These are phyloP conservation scores for Drosophila bunnanda DNA, from an alignment of 2,888 invertebrate species.

Conservation along the genomic window DNA sequence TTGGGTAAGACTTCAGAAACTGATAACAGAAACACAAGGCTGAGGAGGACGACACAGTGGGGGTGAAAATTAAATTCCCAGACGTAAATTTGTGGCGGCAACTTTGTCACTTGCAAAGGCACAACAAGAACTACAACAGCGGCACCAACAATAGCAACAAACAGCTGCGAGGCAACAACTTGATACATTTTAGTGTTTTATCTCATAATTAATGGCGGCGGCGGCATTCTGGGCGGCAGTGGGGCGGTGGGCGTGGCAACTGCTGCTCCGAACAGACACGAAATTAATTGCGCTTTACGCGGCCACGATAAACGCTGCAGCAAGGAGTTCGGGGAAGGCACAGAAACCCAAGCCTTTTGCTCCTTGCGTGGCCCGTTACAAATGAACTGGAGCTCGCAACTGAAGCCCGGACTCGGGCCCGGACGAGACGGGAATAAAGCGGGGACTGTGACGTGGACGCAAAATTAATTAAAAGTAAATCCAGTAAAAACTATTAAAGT, in stretches of 20 bases:
- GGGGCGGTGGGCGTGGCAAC: constrained; percentile 50
- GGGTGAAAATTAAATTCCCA: constrained; percentile 55
- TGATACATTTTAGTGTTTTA: constrained; percentile 80
- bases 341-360: constrained; percentile 16
- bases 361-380: constrained; percentile 59
- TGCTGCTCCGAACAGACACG: constrained; percentile 72
- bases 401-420: constrained; percentile 48
- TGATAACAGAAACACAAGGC: constrained; percentile 29
- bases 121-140: constrained; percentile 23
- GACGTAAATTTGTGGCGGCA: constrained; percentile 75
- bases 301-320: constrained; percentile 73
- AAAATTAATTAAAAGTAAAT: constrained; percentile 79
- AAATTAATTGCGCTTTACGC: constrained; percentile 80
- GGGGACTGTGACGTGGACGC: constrained; percentile 26
- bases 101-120: constrained; percentile 65
- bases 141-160: constrained; percentile 47
- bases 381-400: constrained; percentile 66
- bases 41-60: background rate
- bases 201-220: constrained; percentile 79
- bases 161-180: constrained; percentile 68
- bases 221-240: constrained; percentile 40
- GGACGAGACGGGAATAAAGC: background rate
- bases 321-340: constrained; percentile 9
- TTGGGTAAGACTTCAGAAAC: constrained; percentile 27
- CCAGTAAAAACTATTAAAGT: constrained; percentile 79